phyloP scores from a whole-genome alignment of 2,113 vertebrate genomes.

The Herpailurus yagouaroundi region DNA sequence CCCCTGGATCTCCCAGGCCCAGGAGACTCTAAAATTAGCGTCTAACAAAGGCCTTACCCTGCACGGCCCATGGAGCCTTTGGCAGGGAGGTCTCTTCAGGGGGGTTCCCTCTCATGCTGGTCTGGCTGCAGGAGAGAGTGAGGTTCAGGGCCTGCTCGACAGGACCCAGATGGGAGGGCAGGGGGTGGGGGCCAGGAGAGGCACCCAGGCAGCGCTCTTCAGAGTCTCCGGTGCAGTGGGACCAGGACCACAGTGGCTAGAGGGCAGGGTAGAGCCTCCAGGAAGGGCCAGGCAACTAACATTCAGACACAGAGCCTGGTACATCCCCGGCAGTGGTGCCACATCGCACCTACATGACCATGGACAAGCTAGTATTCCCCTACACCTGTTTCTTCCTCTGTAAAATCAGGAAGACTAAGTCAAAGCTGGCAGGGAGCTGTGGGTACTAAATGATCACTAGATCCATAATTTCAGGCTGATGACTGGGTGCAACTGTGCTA shows the following conservation, averaged over 20 bases:
- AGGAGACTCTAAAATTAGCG: neutral
- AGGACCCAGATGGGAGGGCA: neutral
- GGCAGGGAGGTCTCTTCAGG: neutral
- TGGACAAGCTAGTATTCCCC: neutral
- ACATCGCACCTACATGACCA: rapidly evolving
- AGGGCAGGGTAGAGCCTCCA: neutral
- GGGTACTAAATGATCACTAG: neutral
- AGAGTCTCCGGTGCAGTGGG: neutral
- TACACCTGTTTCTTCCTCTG: neutral
- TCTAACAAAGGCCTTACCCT: neutral
- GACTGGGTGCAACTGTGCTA: neutral
- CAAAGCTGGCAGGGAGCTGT: neutral
- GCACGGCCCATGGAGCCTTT: neutral
- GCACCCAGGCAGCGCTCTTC: neutral
- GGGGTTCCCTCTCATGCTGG: neutral
- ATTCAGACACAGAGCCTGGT: neutral
- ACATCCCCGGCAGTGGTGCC: neutral
- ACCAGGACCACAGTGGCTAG: neutral
- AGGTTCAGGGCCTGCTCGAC: neutral
- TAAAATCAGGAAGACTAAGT: neutral
- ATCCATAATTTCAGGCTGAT: neutral
- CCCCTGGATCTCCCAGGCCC: neutral
- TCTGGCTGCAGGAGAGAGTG: neutral
- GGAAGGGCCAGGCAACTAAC: neutral
- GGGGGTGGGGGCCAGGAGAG: neutral